Percentiles rank a stretch among this genome's conserved stretches.
Evolutionary conservation across 2,113 vertebrate species (phyloP).

Genomic region (Balaenoptera acutorostrata): DNA sequence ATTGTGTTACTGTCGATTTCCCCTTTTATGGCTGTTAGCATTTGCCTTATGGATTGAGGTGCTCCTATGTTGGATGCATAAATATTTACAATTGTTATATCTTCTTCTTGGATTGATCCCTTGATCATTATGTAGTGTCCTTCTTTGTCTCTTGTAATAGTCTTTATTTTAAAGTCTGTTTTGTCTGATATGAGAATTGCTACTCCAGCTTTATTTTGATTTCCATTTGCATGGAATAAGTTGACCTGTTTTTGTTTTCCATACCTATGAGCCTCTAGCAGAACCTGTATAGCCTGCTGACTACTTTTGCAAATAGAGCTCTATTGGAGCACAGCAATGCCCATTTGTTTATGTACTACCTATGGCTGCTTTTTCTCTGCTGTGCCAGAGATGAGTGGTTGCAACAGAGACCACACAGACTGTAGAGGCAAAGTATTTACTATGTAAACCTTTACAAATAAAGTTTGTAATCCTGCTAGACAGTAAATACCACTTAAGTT

Average conservation of each 20-base stretch:
- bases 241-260: background rate
- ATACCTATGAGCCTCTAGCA: background rate
- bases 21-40: no score
- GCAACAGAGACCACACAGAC: background rate
- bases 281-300: background rate
- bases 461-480: background rate
- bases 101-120: no score
- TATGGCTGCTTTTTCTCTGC: background rate
- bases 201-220: no score
- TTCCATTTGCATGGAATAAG: background rate
- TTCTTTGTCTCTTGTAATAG: no score
- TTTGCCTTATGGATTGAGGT: no score
- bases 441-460: background rate
- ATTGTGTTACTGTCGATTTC: no score
- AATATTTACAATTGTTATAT: no score
- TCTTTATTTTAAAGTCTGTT: no score
- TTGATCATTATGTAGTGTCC: no score
- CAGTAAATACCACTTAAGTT: background rate
- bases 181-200: no score
- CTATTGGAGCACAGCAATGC: background rate
- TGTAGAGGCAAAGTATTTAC: background rate
- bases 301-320: background rate
- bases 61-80: no score
- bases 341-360: background rate
- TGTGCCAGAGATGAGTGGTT: background rate